Evolutionary conservation across 2,113 vertebrate genomes (phyloP).

Genomic region (Dissostichus mawsoni): DNA sequence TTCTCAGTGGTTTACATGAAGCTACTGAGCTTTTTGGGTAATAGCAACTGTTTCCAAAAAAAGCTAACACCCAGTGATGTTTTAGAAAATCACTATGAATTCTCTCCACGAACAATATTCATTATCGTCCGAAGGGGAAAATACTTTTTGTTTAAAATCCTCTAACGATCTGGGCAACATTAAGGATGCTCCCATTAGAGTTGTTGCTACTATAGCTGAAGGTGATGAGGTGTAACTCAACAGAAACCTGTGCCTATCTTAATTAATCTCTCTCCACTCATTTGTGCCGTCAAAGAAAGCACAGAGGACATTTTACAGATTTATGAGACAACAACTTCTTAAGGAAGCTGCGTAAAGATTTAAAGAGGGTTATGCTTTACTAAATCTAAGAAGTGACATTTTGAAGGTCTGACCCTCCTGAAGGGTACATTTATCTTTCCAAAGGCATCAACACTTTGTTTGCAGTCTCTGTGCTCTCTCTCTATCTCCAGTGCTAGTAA

Average conservation of each 20-base stretch:
- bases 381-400: constrained; percentile 71
- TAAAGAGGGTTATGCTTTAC: constrained; percentile 52
- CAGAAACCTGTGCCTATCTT: constrained; percentile 16
- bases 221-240: constrained; percentile 43
- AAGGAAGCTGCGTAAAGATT: constrained; percentile 54
- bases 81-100: background rate
- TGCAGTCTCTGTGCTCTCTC: constrained; percentile 6
- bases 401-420: constrained; percentile 65
- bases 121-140: background rate
- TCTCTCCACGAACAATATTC: background rate
- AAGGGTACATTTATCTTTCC: constrained; percentile 65
- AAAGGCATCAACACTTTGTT: constrained; percentile 4
- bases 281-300: constrained; percentile 49
- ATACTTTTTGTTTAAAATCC: background rate
- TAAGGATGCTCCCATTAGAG: constrained; percentile 9
- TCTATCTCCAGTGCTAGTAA: background rate
- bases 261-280: constrained; percentile 23
- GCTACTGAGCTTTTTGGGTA: background rate
- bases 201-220: background rate
- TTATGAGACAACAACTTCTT: constrained; percentile 60
- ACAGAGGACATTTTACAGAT: constrained; percentile 53
- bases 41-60: too few relatives aligned
- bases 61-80: background rate
- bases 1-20: background rate
- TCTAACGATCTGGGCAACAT: constrained; percentile 18